Evolutionary conservation across 1,140 invertebrate genomes (phyloP).

Genomic region (Drosophila elegans): DNA sequence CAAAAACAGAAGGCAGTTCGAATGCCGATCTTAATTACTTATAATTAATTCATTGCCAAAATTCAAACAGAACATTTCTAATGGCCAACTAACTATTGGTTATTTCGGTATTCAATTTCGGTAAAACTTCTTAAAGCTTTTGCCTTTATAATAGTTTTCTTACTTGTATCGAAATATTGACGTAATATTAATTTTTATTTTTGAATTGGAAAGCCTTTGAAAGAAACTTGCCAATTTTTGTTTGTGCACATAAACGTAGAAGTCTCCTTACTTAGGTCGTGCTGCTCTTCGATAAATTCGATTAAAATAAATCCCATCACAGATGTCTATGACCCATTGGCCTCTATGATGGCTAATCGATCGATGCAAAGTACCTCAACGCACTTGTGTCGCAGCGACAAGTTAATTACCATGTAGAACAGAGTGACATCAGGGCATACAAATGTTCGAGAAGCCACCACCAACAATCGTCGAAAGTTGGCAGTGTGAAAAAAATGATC

Average conservation of each 20-base stretch:
- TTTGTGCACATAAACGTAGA: too few relatives aligned
- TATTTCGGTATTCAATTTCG: too few relatives aligned
- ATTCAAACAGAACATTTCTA: neutral
- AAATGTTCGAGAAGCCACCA: constrained; percentile 9
- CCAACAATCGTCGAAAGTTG: constrained; percentile 18
- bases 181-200: too few relatives aligned
- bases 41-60: constrained; percentile 14
- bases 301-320: neutral
- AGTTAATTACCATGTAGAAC: constrained; percentile 77
- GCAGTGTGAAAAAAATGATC: constrained; percentile 53
- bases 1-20: neutral
- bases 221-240: too few relatives aligned
- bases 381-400: constrained; percentile 37
- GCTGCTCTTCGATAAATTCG: neutral
- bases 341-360: constrained; percentile 23
- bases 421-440: constrained; percentile 54
- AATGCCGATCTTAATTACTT: constrained; percentile 4
- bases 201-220: too few relatives aligned
- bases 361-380: constrained; percentile 27
- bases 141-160: too few relatives aligned
- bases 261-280: too few relatives aligned
- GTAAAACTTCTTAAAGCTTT: too few relatives aligned
- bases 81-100: too few relatives aligned
- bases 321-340: neutral
- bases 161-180: too few relatives aligned